These are phyloP conservation scores for Pomatostomus ruficeps DNA, from an alignment of 2,113 vertebrate species.

Conservation along the genomic window DNA sequence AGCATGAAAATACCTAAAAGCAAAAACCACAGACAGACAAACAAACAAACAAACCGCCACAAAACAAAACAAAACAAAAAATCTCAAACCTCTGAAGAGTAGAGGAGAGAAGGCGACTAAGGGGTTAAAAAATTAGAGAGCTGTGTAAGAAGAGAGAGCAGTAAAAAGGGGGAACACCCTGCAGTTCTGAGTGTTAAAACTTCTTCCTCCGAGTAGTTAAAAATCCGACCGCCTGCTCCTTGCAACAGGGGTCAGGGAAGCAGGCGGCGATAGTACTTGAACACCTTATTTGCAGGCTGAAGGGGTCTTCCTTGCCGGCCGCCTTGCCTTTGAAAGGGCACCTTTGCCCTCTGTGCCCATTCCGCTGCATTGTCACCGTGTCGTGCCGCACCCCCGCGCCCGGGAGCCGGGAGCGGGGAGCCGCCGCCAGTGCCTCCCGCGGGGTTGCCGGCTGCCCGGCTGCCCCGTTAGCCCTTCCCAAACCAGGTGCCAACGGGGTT, in stretches of 20 bases:
- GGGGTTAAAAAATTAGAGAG: background rate
- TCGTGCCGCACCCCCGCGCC: too few species aligned
- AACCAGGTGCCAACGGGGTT: background rate
- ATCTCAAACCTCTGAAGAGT: background rate
- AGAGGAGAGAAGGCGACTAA: background rate
- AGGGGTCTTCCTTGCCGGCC: background rate
- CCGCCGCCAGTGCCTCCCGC: background rate
- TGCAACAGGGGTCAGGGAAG: conserved; percentile 2
- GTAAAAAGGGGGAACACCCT: background rate
- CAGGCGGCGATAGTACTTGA: background rate
- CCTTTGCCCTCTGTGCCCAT: background rate
- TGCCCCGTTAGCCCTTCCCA: background rate
- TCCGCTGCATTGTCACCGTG: background rate
- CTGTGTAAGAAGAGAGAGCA: background rate
- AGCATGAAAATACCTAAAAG: background rate
- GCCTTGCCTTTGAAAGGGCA: background rate
- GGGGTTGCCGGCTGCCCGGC: background rate
- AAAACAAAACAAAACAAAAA: background rate
- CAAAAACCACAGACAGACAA: background rate
- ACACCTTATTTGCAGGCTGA: background rate
- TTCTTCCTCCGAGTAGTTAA: background rate
- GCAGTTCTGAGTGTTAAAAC: background rate
- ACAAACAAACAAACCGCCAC: background rate
- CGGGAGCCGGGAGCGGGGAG: background rate
- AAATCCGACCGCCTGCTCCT: background rate